Base-by-base conservation (phyloP, 2,888 invertebrate genomes). In the Busseola fusca region DNA sequence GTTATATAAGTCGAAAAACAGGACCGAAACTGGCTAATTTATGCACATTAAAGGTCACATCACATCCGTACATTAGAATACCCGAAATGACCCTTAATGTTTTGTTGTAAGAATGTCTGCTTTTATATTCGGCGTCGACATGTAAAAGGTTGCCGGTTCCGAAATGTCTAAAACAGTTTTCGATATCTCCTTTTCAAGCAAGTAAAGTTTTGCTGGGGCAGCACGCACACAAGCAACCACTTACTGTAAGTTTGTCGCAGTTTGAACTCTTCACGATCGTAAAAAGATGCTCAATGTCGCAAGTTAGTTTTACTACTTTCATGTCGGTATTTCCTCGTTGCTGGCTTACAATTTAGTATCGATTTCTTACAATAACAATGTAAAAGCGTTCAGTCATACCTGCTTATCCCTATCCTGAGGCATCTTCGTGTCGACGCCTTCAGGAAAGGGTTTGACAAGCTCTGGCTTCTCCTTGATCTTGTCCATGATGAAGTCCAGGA, bases 391-490 rank as follows among this genome's bases (percentile, higher is more conserved):
- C 50, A 52, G 48, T 10, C 76, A 65, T 84, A 95, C 95, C 97
- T 98, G 98, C 93, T 98, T 98, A 90, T 98, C 98, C 88, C 98
- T 97, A 89, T 98, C 98, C 86, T 98, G 98, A 50, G 97, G 97
- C 94, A 98, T 97, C 94, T 98, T 98, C 76, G 97, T 97, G 91
- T 98, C 98, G 83, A 97, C 97, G 78, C 98, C 98, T 84, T 98
- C 98, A 42, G 98, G 97, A 94, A 97, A 97, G 56, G 97, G 97
- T 90, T 98, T 98, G 74, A 97, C 97, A 84, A 98, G 96, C 92
- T 99, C 99, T 66, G 99, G 98, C 91, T 99, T 99, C 93, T 99
- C 99, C 88, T 98, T 97, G 85, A 99, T 99, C 96, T 99, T 99
- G 89, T 99, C 98, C 97, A 98, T 98, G 88, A 99, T 98, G 93